Conservation (phyloP, 1,140 invertebrate species). For the Eriocheir sinensis region DNA sequence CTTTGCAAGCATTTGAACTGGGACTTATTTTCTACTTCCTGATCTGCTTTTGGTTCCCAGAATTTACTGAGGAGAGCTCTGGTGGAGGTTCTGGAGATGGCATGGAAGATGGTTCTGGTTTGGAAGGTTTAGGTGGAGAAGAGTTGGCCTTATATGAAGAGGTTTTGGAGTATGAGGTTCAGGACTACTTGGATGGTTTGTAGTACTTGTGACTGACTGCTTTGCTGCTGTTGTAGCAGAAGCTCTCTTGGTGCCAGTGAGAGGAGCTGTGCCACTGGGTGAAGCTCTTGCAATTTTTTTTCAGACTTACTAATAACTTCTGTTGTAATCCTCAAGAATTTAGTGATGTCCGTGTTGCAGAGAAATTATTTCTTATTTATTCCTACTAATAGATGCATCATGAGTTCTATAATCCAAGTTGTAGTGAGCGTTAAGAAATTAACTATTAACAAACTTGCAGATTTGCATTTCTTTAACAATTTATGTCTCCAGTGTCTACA, state of each 20-base stretch:
- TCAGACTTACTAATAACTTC: not conserved
- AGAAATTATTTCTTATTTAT: not conserved
- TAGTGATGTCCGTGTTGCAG: not conserved
- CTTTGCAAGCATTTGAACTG: too few relatives aligned
- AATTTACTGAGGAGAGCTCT: not conserved
- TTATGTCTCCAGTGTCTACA: too few relatives aligned
- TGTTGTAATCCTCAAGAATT: too few relatives aligned
- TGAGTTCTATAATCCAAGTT: too few relatives aligned
- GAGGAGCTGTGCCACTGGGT: not conserved
- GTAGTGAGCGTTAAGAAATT: too few relatives aligned
- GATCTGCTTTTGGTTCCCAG: slow-evolving; percentile 33
- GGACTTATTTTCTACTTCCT: not conserved
- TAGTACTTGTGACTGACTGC: not conserved
- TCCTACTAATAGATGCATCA: too few relatives aligned
- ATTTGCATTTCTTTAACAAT: too few relatives aligned
- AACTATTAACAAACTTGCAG: too few relatives aligned
- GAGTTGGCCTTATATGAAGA: not conserved
- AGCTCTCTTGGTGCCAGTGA: not conserved
- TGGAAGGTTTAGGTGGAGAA: slow-evolving; percentile 40
- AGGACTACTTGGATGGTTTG: slow-evolving; percentile 48
- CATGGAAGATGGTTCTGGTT: slow-evolving; percentile 36
- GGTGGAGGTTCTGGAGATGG: slow-evolving; percentile 27
- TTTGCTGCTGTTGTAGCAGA: not conserved
- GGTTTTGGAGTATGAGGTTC: not conserved
- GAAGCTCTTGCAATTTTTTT: not conserved